Conservation (phyloP, 1,140 invertebrate species). For the Drosophila kohkoa region DNA sequence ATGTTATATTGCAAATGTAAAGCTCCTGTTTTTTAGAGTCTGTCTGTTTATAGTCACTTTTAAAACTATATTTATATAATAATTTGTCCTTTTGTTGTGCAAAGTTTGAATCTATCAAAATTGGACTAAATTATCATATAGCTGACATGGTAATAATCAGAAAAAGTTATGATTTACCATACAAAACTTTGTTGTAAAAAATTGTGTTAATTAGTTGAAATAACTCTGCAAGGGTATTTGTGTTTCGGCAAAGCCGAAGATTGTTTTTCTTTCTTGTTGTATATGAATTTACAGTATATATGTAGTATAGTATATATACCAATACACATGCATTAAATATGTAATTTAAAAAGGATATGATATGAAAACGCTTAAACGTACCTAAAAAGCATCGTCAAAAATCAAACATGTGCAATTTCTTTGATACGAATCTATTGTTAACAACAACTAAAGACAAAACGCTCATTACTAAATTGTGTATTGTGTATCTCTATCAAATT, state of each 20-base stretch:
- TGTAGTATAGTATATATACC: conserved; percentile 16
- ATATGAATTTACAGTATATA: conserved; percentile 38
- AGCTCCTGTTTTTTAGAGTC: too few relatives aligned
- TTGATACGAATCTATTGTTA: conserved; percentile 75
- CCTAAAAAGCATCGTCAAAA: conserved; percentile 60
- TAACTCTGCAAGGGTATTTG: neutral
- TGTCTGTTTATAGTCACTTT: too few relatives aligned
- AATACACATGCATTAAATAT: conserved; percentile 31
- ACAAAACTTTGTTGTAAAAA: too few relatives aligned
- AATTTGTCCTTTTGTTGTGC: too few relatives aligned
- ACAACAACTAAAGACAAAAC: conserved; percentile 12
- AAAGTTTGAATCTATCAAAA: too few relatives aligned
- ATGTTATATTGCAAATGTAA: too few relatives aligned
- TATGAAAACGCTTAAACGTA: conserved; percentile 68
- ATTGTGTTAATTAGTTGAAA: too few relatives aligned
- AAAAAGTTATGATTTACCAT: too few relatives aligned
- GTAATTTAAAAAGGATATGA: conserved; percentile 33
- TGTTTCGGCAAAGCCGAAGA: neutral
- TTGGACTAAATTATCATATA: too few relatives aligned
- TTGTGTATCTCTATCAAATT: conserved; percentile 49
- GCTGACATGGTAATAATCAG: too few relatives aligned
- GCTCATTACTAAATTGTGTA: conserved; percentile 56
- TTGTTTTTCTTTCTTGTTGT: conserved; percentile 12
- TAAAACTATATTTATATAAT: too few relatives aligned
- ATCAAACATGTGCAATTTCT: conserved; percentile 80